These are phyloP conservation scores for Epinephelus awoara DNA, from an alignment of 2,797 vertebrate genomes.

Conservation along the genomic window DNA sequence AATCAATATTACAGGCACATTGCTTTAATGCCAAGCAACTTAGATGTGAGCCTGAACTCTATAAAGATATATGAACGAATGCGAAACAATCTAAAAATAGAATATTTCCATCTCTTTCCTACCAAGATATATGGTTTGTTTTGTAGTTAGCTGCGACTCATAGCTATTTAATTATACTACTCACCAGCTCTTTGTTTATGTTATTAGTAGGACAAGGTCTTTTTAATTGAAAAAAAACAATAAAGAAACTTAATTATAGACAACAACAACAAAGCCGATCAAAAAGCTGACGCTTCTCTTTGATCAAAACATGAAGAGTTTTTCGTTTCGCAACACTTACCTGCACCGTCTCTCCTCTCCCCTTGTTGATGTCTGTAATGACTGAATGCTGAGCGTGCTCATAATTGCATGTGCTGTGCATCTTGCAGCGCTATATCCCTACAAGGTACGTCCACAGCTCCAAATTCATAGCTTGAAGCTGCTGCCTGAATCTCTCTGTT, in stretches of 20 bases:
- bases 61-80: neutral
- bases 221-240: constrained; percentile 16
- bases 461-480: neutral
- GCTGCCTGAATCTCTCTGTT: neutral
- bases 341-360: neutral
- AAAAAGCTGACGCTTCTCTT: constrained; percentile 30
- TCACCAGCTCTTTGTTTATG: neutral
- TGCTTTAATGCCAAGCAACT: neutral
- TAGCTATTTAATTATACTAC: constrained; percentile 4
- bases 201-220: neutral
- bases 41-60: neutral
- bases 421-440: neutral
- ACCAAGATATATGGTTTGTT: neutral
- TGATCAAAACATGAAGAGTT: constrained; percentile 42
- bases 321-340: constrained; percentile 10
- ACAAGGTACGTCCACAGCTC: neutral
- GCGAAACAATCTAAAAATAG: neutral
- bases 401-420: neutral
- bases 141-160: neutral
- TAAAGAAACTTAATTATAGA: neutral
- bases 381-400: neutral
- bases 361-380: constrained; percentile 21
- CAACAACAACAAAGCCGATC: constrained; percentile 27
- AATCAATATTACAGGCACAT: constrained; percentile 26
- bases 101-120: neutral